phyloP scores from a whole-genome alignment of 2,888 invertebrate genomes.

The Acrobasis suavella region DNA sequence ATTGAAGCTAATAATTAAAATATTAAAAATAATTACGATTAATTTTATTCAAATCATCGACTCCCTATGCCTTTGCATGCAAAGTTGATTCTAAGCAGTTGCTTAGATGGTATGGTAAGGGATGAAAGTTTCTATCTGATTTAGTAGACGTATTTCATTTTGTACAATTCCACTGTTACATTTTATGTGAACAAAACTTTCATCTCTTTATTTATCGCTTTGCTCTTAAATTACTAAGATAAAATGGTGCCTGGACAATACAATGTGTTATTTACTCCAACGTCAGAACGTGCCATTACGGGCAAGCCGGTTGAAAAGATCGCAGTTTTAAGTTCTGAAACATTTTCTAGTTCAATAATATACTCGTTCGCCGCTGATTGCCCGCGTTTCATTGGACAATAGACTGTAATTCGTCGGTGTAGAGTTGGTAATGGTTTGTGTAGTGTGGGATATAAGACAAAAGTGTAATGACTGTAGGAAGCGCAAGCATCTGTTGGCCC shows the following conservation, averaged over 20 bases:
- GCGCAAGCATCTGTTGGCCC: slow-evolving; percentile 71
- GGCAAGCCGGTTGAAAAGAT: slow-evolving; percentile 42
- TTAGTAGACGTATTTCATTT: no score
- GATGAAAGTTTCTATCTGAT: no score
- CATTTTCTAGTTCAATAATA: slow-evolving; percentile 67
- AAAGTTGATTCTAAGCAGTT: no score
- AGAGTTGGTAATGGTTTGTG: slow-evolving; percentile 40
- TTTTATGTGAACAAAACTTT: no score
- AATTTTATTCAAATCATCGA: no score
- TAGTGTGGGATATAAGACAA: slow-evolving; percentile 56
- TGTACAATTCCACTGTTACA: no score
- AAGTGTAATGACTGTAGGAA: slow-evolving; percentile 68
- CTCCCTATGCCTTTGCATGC: no score
- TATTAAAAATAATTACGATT: no score
- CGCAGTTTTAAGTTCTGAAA: slow-evolving; percentile 63
- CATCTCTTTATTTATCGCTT: slow-evolving; percentile 1
- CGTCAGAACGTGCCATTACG: slow-evolving; percentile 30
- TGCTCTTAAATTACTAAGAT: slow-evolving; percentile 17
- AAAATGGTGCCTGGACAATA: slow-evolving; percentile 12
- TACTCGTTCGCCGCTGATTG: slow-evolving; percentile 55
- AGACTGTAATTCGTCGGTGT: slow-evolving; percentile 34
- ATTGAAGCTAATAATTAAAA: no score
- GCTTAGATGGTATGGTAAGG: no score
- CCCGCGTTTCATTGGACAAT: slow-evolving; percentile 36
- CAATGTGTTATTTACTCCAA: slow-evolving; percentile 33